Base-by-base conservation (phyloP, 2,888 invertebrate genomes). In the Encarsia formosa region DNA sequence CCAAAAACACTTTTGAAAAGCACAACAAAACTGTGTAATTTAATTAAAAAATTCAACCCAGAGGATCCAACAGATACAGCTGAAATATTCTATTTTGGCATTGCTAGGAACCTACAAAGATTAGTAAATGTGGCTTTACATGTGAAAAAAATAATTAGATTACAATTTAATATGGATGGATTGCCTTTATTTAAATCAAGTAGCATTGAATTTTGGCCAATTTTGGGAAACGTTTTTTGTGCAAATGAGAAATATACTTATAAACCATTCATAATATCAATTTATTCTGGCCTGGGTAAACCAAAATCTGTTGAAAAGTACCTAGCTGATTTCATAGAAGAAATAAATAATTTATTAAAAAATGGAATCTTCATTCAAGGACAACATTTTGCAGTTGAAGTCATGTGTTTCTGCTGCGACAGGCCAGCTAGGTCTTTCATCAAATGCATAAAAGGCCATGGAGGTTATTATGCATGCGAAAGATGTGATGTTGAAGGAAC, bases 381-480 rank as follows among this genome's bases (percentile, higher is more conserved):
- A 29, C 8, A 29, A 29, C 8, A 29, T 9, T 29, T 9, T 29
- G 29, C 8, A 13, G 29, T 29, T 13, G 13, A 48, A 19, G n/a
- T 61, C 34, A 20, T 40, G 4, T 52, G 44, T 15, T 41, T 60
- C 35, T 55, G 47, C 9, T 61, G 59, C 18, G 61, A 62, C 50
- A 52, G 54, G n/a, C 61, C 61, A 22, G 54, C 59, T 2, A 29
- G 29, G 13, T 29, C 29, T 29, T 34, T 34, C 16, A 15, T 34
- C 15, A 34, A 34, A 34, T 34, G 34, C 16, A 5, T 11, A n/a
- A 11, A 34, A 34, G 34, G 34, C 5, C 34, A 34, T 15, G 16
- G n/a, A 34, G 34, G 34, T n/a, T 61, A 55, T 53, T 55, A 29
- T 42, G 56, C 62, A 1, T 62, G 62, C 40, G 59, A 61, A 40